Evolutionary conservation across 1,140 invertebrate genomes (phyloP).

Genomic region (Ceratina japonica): DNA sequence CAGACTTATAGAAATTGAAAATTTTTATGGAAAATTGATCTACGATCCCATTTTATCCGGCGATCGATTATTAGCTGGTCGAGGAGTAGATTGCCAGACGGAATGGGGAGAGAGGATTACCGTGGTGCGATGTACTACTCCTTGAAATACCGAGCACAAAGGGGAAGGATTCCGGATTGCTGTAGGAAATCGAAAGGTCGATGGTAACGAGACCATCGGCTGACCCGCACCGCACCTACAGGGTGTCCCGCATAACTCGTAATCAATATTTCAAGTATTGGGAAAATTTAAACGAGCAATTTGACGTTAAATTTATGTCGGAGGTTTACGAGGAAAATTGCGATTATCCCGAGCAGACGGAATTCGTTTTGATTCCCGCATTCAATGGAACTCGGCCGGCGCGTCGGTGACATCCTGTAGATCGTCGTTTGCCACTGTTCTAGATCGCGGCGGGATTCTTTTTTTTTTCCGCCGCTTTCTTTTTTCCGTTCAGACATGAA

Average conservation of each 20-base stretch:
- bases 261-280: no score
- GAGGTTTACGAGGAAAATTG: no score
- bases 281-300: no score
- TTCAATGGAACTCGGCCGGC: no score
- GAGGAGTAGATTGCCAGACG: slow-evolving; percentile 24
- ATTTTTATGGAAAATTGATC: slow-evolving; percentile 36
- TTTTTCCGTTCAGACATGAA: slow-evolving; percentile 52
- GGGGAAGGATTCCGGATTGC: slow-evolving; percentile 10
- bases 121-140: not conserved
- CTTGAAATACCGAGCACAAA: slow-evolving; percentile 42
- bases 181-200: slow-evolving; percentile 46
- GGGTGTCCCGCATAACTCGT: no score
- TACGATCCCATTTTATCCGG: slow-evolving; percentile 22
- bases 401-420: no score
- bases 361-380: no score
- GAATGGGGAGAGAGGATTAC: slow-evolving; percentile 1
- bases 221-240: not conserved
- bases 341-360: no score
- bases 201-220: not conserved
- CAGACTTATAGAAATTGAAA: slow-evolving; percentile 41
- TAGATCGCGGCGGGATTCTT: slow-evolving; percentile 10
- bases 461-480: not conserved
- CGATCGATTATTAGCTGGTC: slow-evolving; percentile 37
- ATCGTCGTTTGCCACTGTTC: slow-evolving; percentile 6
- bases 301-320: no score